These are phyloP conservation scores for Heteromurus nitidus DNA, from an alignment of 2,888 invertebrate genomes.

Conservation along the genomic window DNA sequence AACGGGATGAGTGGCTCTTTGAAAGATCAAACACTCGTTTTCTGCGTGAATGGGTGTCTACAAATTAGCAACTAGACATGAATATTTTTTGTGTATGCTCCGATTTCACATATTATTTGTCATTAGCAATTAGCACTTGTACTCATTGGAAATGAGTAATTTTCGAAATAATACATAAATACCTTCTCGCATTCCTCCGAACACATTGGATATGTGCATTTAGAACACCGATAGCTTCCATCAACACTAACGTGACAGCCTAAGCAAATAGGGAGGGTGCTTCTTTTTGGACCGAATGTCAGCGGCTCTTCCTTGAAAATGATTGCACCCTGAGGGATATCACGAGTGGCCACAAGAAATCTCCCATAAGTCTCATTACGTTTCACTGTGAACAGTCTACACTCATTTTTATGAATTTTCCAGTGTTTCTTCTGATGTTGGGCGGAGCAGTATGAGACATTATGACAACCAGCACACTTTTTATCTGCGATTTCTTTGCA, in stretches of 20 bases:
- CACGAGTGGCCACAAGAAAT: slow-evolving; percentile 70
- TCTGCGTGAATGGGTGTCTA: slow-evolving; percentile 63
- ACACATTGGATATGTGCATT: slow-evolving; percentile 73
- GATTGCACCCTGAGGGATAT: slow-evolving; percentile 71
- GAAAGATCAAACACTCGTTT: slow-evolving; percentile 70
- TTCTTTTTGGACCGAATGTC: slow-evolving; percentile 72
- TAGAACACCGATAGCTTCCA: slow-evolving; percentile 70
- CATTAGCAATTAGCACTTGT: neutral
- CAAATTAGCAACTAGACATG: neutral
- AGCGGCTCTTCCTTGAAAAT: slow-evolving; percentile 71
- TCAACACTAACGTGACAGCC: slow-evolving; percentile 67
- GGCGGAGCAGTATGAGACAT: slow-evolving; percentile 83
- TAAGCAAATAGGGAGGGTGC: slow-evolving; percentile 71
- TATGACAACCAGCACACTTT: slow-evolving; percentile 85
- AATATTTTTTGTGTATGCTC: neutral
- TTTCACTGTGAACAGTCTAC: slow-evolving; percentile 78
- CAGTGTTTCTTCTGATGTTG: slow-evolving; percentile 88
- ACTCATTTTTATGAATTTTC: slow-evolving; percentile 83
- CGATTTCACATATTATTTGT: neutral
- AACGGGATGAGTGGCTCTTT: slow-evolving; percentile 36
- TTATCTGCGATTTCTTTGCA: slow-evolving; percentile 81
- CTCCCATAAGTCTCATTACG: slow-evolving; percentile 68
- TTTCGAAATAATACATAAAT: slow-evolving; percentile 3
- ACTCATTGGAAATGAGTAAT: neutral
- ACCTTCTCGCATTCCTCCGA: slow-evolving; percentile 72